Percentiles rank a stretch among this genome's conserved stretches.
These are phyloP conservation scores for Corvus hawaiiensis DNA, from an alignment of 2,113 vertebrate genomes.

Conservation along the genomic window DNA sequence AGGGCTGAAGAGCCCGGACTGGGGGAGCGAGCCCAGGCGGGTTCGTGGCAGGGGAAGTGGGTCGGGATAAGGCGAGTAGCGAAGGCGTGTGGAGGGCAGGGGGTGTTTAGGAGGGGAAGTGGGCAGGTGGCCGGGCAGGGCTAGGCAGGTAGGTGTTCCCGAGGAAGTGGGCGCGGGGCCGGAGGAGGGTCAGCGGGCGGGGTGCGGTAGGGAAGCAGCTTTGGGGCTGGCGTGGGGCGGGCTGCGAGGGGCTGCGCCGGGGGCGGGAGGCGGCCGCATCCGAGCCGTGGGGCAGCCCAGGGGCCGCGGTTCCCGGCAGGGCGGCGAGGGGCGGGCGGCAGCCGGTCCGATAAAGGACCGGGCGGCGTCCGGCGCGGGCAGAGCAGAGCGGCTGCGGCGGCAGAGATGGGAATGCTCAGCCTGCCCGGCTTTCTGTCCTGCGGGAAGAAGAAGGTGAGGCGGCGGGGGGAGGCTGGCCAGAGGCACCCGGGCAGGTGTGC, in stretches of 20 bases:
- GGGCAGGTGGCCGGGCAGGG: not conserved
- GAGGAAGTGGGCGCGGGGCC: not conserved
- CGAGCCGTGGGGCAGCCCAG: not conserved
- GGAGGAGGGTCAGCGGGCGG: not conserved
- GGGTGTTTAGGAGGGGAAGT: not conserved
- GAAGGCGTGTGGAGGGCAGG: not conserved
- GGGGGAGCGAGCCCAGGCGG: not conserved
- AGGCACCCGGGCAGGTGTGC: not conserved
- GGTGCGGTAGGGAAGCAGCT: not conserved
- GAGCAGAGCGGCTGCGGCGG: not conserved
- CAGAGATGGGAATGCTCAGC: constrained; percentile 33
- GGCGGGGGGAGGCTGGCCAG: not conserved
- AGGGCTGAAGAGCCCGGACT: not conserved
- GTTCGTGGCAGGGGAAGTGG: not conserved
- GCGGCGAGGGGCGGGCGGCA: not conserved
- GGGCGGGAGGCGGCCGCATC: not conserved
- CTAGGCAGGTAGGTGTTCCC: not conserved
- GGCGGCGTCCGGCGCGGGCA: not conserved
- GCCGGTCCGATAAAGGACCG: not conserved
- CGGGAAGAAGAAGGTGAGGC: constrained; percentile 44
- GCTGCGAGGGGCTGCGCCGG: not conserved
- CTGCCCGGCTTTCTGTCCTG: constrained; percentile 20
- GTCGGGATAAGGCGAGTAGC: not conserved
- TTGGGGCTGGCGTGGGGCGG: not conserved
- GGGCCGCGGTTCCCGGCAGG: not conserved